These are phyloP conservation scores for Trachelus iudaicus DNA, from an alignment of 2,888 invertebrate species.

Conservation along the genomic window DNA sequence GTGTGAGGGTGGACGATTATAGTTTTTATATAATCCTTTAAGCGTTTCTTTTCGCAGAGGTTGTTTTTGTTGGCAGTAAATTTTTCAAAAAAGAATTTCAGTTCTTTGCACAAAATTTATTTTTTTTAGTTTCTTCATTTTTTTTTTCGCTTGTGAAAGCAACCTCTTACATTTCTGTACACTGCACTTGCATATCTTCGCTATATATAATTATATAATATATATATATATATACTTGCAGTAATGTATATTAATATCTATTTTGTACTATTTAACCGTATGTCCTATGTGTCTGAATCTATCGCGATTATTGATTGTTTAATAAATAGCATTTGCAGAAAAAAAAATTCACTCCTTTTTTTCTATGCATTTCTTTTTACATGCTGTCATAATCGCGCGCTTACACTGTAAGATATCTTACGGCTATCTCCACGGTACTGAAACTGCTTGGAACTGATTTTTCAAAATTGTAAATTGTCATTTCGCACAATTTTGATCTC, in stretches of 20 bases:
- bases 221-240: constrained; percentile 4
- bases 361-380: background rate
- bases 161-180: background rate
- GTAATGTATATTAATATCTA: constrained; percentile 10
- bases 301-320: constrained; percentile 12
- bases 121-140: background rate
- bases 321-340: constrained; percentile 13
- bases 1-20: background rate
- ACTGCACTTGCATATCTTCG: background rate
- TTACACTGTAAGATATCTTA: background rate
- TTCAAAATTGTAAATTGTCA: too few species aligned
- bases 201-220: background rate
- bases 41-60: background rate
- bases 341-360: background rate
- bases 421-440: too few species aligned
- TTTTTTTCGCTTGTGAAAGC: background rate
- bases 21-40: background rate
- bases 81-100: background rate
- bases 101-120: background rate
- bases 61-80: background rate
- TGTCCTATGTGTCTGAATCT: constrained; percentile 15
- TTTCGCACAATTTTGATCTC: background rate
- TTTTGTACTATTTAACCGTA: constrained; percentile 15
- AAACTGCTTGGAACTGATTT: too few species aligned
- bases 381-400: too few species aligned